These are phyloP conservation scores for Agriopis aurantiaria DNA, from an alignment of 2,888 invertebrate genomes.

Conservation along the genomic window DNA sequence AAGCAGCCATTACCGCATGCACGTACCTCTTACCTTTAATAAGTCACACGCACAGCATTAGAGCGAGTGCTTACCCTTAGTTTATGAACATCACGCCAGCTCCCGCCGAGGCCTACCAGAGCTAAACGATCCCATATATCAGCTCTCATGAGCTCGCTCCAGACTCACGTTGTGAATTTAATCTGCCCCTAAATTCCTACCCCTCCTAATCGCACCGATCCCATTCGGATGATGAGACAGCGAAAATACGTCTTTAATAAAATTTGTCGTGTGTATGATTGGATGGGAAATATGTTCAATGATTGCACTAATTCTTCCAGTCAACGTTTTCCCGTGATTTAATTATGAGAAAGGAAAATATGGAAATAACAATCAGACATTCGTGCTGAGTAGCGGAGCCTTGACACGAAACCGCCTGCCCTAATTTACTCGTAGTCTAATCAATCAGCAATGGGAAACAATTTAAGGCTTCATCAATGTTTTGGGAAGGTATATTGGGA, in stretches of 20 bases:
- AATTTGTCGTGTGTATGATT: slow-evolving; percentile 23
- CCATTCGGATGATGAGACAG: slow-evolving; percentile 31
- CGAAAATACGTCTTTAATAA: slow-evolving; percentile 27
- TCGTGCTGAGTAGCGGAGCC: slow-evolving; percentile 41
- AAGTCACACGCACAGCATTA: slow-evolving; percentile 33
- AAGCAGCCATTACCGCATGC: not conserved
- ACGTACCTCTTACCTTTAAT: slow-evolving; percentile 25
- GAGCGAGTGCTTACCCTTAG: slow-evolving; percentile 28
- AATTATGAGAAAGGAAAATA: slow-evolving; percentile 39
- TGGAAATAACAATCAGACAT: slow-evolving; percentile 35
- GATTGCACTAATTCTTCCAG: not conserved
- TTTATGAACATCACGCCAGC: slow-evolving; percentile 41
- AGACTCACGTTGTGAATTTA: slow-evolving; percentile 44
- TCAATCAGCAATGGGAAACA: slow-evolving; percentile 35
- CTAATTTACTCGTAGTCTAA: slow-evolving; percentile 32
- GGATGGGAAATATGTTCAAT: not conserved
- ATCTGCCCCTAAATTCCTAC: slow-evolving; percentile 44
- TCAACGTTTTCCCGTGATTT: slow-evolving; percentile 13
- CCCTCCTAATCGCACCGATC: slow-evolving; percentile 43
- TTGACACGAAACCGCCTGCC: slow-evolving; percentile 43
- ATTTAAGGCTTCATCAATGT: slow-evolving; percentile 10
- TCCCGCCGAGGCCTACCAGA: slow-evolving; percentile 40
- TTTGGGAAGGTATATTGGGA: not conserved
- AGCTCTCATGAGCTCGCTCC: slow-evolving; percentile 40
- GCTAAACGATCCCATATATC: slow-evolving; percentile 45